Evolutionary conservation across 1,140 invertebrate species (phyloP).

Genomic region (Drosophila guanche): DNA sequence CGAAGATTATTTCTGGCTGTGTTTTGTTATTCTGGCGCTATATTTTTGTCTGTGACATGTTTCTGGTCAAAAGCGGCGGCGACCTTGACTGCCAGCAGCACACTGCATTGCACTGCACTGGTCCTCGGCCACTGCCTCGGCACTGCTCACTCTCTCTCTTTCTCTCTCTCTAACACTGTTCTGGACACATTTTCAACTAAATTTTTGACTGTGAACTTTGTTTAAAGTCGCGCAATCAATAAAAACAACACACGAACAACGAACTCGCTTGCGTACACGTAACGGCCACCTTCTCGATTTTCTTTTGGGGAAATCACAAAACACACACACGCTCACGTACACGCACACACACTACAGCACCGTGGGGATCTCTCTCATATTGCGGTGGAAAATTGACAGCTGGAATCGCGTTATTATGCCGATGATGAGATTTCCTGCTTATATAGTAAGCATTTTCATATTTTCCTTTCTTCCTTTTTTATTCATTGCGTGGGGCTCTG

Average conservation of each 20-base stretch:
- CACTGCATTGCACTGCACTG: constrained; percentile 35
- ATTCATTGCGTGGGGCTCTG: constrained; percentile 12
- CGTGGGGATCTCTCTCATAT: constrained; percentile 1
- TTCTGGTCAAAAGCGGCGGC: constrained; percentile 41
- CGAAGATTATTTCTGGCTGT: constrained; percentile 7
- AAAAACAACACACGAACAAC: constrained; percentile 42
- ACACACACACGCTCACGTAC: constrained; percentile 25
- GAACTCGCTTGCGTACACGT: constrained; percentile 69
- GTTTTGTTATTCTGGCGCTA: constrained; percentile 32
- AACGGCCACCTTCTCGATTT: constrained; percentile 40
- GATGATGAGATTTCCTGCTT: constrained; percentile 4
- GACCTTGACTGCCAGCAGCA: constrained; percentile 66
- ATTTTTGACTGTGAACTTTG: constrained; percentile 6
- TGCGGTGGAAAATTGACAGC: constrained; percentile 3
- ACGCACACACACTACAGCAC: constrained; percentile 12
- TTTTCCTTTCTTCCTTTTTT: constrained; percentile 11
- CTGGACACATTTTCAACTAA: constrained; percentile 17
- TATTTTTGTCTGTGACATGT: constrained; percentile 66
- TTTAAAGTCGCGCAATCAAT: constrained; percentile 61
- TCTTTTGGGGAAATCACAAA: neutral
- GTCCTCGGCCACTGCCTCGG: constrained; percentile 6
- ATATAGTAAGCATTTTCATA: constrained; percentile 16
- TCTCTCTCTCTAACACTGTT: constrained; percentile 27
- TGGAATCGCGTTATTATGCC: neutral
- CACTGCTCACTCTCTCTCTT: constrained; percentile 20